phyloP scores from a whole-genome alignment of 2,888 invertebrate genomes.

The Hemithea aestivaria region DNA sequence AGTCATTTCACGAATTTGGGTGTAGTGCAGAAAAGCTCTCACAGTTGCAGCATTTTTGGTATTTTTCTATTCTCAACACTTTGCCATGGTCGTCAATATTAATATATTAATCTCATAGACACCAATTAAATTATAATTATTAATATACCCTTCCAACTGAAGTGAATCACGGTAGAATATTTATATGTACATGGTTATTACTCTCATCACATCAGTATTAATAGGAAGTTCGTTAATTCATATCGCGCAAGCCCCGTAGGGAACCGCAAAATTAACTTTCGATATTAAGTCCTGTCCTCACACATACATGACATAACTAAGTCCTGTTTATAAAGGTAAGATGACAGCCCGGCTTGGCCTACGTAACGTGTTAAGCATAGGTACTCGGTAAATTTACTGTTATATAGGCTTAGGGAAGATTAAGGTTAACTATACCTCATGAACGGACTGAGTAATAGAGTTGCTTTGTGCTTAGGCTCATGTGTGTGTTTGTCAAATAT shows the following conservation, averaged over 20 bases:
- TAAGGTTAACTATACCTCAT: constrained; percentile 39
- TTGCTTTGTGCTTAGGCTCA: constrained; percentile 16
- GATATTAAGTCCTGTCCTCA: constrained; percentile 33
- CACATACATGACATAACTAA: constrained; percentile 18
- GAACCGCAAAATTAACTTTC: constrained; percentile 38
- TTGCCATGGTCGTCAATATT: too few species aligned
- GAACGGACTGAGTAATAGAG: constrained; percentile 20
- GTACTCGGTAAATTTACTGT: constrained; percentile 45
- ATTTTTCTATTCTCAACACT: too few species aligned
- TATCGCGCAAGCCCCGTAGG: constrained; percentile 34
- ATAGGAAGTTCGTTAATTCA: constrained; percentile 31
- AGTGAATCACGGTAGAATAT: too few species aligned
- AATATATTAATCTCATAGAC: too few species aligned
- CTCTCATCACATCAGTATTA: constrained; percentile 12
- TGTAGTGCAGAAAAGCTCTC: too few species aligned
- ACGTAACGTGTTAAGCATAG: constrained; percentile 37
- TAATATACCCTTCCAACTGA: too few species aligned
- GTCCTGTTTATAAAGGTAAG: constrained; percentile 11
- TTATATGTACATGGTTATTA: constrained; percentile 3
- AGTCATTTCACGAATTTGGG: too few species aligned
- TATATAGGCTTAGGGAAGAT: constrained; percentile 48
- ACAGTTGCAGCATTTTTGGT: too few species aligned
- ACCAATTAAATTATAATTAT: too few species aligned
- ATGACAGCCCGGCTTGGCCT: constrained; percentile 8
- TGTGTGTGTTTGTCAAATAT: constrained; percentile 22